phyloP scores from a whole-genome alignment of 2,797 vertebrate genomes.

The Acanthurus tractus region DNA sequence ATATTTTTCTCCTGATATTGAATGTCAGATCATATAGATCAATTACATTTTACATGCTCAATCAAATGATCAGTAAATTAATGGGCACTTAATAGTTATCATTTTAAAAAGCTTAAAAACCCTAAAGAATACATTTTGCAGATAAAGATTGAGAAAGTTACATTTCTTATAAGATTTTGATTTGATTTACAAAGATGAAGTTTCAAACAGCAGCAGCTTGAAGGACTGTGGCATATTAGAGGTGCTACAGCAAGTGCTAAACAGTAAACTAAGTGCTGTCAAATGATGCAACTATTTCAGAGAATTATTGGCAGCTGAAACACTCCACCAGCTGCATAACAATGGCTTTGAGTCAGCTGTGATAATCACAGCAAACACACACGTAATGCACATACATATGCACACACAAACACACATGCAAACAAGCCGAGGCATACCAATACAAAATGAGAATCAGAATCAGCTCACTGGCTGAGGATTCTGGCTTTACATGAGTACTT shows the following conservation, averaged over 20 bases:
- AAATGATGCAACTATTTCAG: constrained; percentile 63
- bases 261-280: constrained; percentile 43
- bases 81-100: too few species aligned
- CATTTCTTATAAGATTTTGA: constrained; percentile 1
- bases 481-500: too few species aligned
- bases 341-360: constrained; percentile 25
- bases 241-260: constrained; percentile 24
- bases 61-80: too few species aligned
- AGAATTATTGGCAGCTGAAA: constrained; percentile 36
- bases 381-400: neutral
- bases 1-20: too few species aligned
- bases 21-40: too few species aligned
- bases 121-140: neutral
- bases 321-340: constrained; percentile 37
- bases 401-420: constrained; percentile 8
- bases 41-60: too few species aligned
- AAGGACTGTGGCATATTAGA: constrained; percentile 7
- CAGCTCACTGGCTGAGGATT: too few species aligned
- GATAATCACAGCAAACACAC: constrained; percentile 15
- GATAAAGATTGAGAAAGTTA: neutral
- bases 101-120: too few species aligned
- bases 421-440: neutral
- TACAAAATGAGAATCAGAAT: too few species aligned
- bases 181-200: constrained; percentile 6
- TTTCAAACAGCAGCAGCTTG: constrained; percentile 22